Base-by-base conservation (phyloP, 2,888 invertebrate genomes). In the Yponomeuta plumbellus region DNA sequence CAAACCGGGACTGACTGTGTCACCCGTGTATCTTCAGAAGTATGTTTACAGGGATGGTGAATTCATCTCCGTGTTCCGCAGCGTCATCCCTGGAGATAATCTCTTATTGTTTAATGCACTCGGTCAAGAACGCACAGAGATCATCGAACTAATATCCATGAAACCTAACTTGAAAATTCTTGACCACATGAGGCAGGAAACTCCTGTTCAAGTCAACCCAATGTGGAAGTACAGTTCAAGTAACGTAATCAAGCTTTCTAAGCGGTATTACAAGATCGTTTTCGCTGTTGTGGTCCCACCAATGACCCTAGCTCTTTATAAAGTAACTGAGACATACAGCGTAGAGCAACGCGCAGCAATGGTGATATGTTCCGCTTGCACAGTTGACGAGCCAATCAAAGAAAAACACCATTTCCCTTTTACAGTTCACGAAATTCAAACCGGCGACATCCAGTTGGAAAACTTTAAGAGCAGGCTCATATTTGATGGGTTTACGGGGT, bases 61-160 rank as follows among this genome's bases (percentile, higher is more conserved):
- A 73, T 83, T 88, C 66, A 81, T 83, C 58, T 82, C 88, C 2
- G 70, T 76, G 6, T 87, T 85, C 65, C 84, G 75, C 70, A 92
- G 92, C 22, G 80, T 96, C 20, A 86, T 85, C 66, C 86, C 91
- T 13, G 93, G 93, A 23, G 93, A 92, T 76, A 92, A 92, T 79
- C 91, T 97, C 68, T 94, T 97, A 5, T 83, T 98, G 0, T 98
- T 96, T 78, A 98, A 98, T 84, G 94, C 97, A 0, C 82, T 97
- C 40, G 95, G 94, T 2, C 96, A 96, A 70, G 93, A 94, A 62
- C 93, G 96, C 69, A 93, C 95, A 61, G 97, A 98, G 80, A 88
- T 97, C 22, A 92, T 98, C 0, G 94, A 94, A 71, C 77, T 98
- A 6, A 84, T 94, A 75, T 92, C 96, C 66, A 92, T 94, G 73